Evolutionary conservation across 2,113 vertebrate species (phyloP).

Genomic region (Mustela lutreola): DNA sequence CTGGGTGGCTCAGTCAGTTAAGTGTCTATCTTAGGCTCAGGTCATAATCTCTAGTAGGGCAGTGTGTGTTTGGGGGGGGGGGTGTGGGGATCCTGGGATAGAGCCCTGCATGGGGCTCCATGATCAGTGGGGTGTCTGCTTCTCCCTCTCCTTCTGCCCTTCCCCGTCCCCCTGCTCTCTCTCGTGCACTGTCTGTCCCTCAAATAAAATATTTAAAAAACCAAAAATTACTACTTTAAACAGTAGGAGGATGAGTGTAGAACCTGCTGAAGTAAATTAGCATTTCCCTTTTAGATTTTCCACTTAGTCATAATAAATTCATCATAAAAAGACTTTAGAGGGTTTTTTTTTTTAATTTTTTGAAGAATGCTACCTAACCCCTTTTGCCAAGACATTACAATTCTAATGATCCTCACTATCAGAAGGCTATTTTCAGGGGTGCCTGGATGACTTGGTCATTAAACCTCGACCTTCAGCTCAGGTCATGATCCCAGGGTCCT

Average conservation of each 20-base stretch:
- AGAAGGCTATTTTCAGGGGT: neutral
- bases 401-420: neutral
- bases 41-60: neutral
- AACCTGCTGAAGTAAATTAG: neutral
- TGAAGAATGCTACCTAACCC: neutral
- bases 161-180: neutral
- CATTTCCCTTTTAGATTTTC: neutral
- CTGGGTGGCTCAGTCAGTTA: neutral
- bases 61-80: too few species aligned
- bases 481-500: too few species aligned
- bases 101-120: neutral
- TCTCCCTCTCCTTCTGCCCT: neutral
- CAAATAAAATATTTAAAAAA: neutral
- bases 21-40: neutral
- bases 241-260: neutral
- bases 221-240: neutral
- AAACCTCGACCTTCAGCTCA: too few species aligned
- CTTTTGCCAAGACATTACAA: neutral
- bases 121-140: neutral
- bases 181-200: neutral
- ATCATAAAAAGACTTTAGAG: neutral
- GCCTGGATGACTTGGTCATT: too few species aligned
- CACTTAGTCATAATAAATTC: neutral
- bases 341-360: neutral
- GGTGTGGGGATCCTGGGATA: neutral